Conservation (phyloP, 2,888 invertebrate species). For the Lamellibrachia columna region DNA sequence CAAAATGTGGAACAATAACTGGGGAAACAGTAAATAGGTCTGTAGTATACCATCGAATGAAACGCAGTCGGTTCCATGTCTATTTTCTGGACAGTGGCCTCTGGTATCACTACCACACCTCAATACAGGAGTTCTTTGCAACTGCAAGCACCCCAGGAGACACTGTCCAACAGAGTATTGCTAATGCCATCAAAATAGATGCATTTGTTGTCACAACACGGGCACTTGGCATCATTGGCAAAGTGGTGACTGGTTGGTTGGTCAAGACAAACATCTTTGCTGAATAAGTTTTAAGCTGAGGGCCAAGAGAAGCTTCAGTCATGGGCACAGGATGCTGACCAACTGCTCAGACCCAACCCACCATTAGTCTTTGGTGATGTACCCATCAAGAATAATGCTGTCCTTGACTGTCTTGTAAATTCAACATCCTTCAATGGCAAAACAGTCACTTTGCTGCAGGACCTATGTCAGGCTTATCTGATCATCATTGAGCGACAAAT, state of each 20-base stretch:
- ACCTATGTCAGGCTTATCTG: neutral
- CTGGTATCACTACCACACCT: neutral
- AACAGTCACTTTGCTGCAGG: neutral
- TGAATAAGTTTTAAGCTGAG: neutral
- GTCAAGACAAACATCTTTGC: neutral
- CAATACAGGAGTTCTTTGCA: neutral
- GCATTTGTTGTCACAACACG: neutral
- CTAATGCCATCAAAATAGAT: neutral
- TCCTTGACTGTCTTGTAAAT: neutral
- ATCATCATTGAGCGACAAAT: neutral
- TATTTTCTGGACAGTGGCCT: slow-evolving; percentile 7
- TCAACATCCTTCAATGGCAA: neutral
- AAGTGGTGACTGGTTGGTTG: slow-evolving; percentile 16
- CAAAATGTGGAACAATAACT: neutral
- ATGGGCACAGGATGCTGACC: neutral
- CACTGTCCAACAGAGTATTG: neutral
- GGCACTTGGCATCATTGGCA: slow-evolving; percentile 18
- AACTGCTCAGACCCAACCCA: neutral
- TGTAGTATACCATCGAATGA: neutral
- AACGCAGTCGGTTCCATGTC: neutral
- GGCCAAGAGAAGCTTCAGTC: neutral
- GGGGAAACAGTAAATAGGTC: neutral
- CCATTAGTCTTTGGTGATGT: slow-evolving; percentile 6
- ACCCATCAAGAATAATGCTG: neutral
- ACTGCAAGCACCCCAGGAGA: neutral